Conservation (phyloP, 2,888 invertebrate genomes). For the Neoscelio sp. region DNA sequence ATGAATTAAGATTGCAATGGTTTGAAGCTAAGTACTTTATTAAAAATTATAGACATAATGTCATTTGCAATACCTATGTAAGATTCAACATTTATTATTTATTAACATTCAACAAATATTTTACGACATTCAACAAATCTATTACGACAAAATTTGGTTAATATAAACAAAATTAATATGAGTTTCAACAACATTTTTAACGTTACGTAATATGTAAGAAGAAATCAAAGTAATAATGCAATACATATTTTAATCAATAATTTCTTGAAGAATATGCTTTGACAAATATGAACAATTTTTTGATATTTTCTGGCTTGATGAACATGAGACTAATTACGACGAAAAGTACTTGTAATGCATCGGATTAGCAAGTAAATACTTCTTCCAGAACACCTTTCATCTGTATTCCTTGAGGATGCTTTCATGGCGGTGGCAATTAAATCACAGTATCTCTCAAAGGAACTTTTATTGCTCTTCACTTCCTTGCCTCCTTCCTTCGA, state of each 20-base stretch:
- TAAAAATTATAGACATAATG: too few species aligned
- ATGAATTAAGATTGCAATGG: too few species aligned
- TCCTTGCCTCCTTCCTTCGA: conserved; percentile 53
- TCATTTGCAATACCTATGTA: too few species aligned
- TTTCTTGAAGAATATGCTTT: background rate
- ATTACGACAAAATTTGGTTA: too few species aligned
- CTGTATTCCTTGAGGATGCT: conserved; percentile 66
- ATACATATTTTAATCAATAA: conserved; percentile 2
- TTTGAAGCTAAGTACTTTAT: too few species aligned
- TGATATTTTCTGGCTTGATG: conserved; percentile 37
- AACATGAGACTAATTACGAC: conserved; percentile 42
- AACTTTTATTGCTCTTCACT: conserved; percentile 68
- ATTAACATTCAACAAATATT: too few species aligned
- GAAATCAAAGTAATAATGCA: background rate
- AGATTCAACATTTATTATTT: too few species aligned
- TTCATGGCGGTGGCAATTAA: conserved; percentile 67
- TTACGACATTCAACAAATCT: too few species aligned
- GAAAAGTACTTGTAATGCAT: conserved; percentile 61
- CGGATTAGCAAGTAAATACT: conserved; percentile 64
- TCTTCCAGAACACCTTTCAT: conserved; percentile 61
- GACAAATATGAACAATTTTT: conserved; percentile 11
- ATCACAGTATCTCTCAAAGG: conserved; percentile 66
- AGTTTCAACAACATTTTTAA: too few species aligned
- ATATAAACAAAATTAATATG: too few species aligned
- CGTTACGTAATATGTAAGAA: background rate